A percentile compares a stretch with the other conserved stretches of the same genome.
Conservation (phyloP, 2,797 vertebrate genomes). For the Somateria mollissima region DNA sequence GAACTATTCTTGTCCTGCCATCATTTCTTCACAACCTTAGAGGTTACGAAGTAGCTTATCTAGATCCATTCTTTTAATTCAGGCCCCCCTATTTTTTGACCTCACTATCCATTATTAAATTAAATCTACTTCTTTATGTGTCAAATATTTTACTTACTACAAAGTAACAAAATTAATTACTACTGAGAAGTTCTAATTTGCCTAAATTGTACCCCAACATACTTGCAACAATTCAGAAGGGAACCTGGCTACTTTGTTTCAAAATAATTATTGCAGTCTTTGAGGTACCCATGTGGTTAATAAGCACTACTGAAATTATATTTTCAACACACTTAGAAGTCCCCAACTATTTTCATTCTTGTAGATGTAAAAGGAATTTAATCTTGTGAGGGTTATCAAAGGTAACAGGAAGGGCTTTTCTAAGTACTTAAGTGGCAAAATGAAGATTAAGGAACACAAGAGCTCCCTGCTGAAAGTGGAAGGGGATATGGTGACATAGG, state of each 20-base stretch:
- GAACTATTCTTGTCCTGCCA: background rate
- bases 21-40: background rate
- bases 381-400: background rate
- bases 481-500: background rate
- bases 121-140: background rate
- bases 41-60: background rate
- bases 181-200: background rate
- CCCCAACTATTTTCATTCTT: background rate
- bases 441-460: background rate
- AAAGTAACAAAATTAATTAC: background rate
- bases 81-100: rapidly evolving
- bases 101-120: background rate
- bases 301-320: background rate
- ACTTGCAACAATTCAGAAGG: background rate
- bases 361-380: background rate
- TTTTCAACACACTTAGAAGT: background rate
- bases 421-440: background rate
- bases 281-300: background rate
- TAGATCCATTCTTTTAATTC: background rate
- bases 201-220: background rate
- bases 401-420: background rate
- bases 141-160: background rate
- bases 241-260: background rate
- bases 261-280: background rate
- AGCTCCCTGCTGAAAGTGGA: background rate